Evolutionary conservation across 2,888 invertebrate genomes (phyloP), one percentile per base, ranked within the genome.

Genomic region (Gastracanthus pulcherrimus): DNA sequence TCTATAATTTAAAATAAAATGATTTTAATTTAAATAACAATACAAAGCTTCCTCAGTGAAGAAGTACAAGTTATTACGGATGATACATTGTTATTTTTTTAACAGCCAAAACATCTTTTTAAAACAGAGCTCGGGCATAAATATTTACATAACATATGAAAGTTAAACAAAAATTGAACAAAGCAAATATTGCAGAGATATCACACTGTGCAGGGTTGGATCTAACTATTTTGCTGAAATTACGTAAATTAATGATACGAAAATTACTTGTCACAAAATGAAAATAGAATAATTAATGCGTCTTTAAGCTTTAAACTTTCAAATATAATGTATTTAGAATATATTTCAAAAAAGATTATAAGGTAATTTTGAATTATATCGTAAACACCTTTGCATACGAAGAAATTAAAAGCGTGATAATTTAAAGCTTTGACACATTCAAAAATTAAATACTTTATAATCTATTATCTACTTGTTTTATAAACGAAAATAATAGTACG

Each of bases 191-290:
- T 70, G 66, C 36, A 67, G 60, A 60, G 51, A 72, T 58, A 55
- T 58, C 36, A 75, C 26, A 67, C 38, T 51, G 66, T 74, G 71
- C 76, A 82, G 76, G 75, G 75, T 79, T 78, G 71, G 75, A 79
- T 23, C 19, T 34, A n/a, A 34, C 19, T 13, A 9, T 13, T 45
- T 60, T 38, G 19, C 34, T 60, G 31, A 45, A 58, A 38, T 16
- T 16, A 67, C 0, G 13, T 13, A 38, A 58, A n/a, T n/a, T n/a
- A n/a, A n/a, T n/a, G n/a, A n/a, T n/a, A n/a, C n/a, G n/a, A n/a
- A n/a, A n/a, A n/a, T n/a, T n/a, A n/a, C n/a, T n/a, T n/a, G n/a
- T n/a, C n/a, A n/a, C n/a, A n/a, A n/a, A n/a, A n/a, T n/a, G n/a
- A n/a, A 67, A 62, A 60, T 31, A 67, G 60, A 26, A 7, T 29